Base-by-base conservation (phyloP, 2,888 invertebrate species). In the Diplolepis rosae region DNA sequence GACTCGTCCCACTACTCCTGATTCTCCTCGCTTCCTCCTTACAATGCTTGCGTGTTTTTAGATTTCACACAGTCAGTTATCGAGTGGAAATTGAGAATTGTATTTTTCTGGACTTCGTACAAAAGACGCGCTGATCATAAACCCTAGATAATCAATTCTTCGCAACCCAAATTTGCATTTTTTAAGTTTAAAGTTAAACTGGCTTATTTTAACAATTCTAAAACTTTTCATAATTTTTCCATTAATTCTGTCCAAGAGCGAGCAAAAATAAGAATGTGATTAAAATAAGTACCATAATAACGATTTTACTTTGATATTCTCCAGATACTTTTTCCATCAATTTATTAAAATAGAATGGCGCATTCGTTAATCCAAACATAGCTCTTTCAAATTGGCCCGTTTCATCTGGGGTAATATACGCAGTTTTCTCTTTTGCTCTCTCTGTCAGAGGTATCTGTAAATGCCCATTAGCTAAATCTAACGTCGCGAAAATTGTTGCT, bases 141-240 rank as follows among this genome's bases (percentile, higher is more conserved):
- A 82, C 2, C 86, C 85, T n/a, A 86, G 73, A 65, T 80, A 84
- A 15, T 79, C 69, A 0, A 87, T 73, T 48, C 78, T 48, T 4
- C 61, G 42, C n/a, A 71, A 56, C 2, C 75, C 79, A 71, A 86
- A 83, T 9, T 73, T 56, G 52, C 83, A 84, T 70, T 87, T 85
- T 0, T 61, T 0, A 81, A 56, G 45, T 84, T 84, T 4, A 87
- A 52, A 0, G 82, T 85, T 13, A 85, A 56, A 0, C 80, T 74
- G 0, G 80, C 80, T 7, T 73, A 39, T 11, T 72, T 48, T 4
- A 83, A 56, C 3, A 76, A 70, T n/a, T n/a, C n/a, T n/a, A n/a
- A n/a, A 9, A 84, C 79, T 51, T 35, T 54, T 66, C 56, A 13
- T 9, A 85, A 69, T 61, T 76, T 78, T 15, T 67, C 18, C 39